phyloP scores from a whole-genome alignment of 2,888 invertebrate species.

The Dione juno region DNA sequence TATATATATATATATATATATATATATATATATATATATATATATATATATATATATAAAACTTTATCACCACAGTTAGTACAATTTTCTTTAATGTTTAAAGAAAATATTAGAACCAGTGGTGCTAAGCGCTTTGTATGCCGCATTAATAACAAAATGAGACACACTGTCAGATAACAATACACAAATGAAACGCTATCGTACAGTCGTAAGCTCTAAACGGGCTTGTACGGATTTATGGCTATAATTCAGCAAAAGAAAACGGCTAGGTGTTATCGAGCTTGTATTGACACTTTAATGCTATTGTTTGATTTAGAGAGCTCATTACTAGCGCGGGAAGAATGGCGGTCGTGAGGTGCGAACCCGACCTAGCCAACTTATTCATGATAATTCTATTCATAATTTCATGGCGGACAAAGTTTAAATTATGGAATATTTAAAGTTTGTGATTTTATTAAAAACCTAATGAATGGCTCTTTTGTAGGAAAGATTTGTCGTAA shows the following conservation, averaged over 20 bases:
- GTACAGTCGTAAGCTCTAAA: constrained; percentile 61
- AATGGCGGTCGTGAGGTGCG: constrained; percentile 71
- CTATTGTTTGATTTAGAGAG: constrained; percentile 83
- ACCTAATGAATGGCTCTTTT: no score
- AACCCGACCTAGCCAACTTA: constrained; percentile 56
- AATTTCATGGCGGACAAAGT: constrained; percentile 43
- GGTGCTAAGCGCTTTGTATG: constrained; percentile 31
- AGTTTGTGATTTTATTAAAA: neutral
- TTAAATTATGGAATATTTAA: constrained; percentile 24
- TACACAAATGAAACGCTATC: constrained; percentile 49
- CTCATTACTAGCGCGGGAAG: constrained; percentile 78
- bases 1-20: neutral
- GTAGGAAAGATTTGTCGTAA: no score
- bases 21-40: neutral
- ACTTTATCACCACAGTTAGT: constrained; percentile 3
- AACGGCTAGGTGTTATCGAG: constrained; percentile 80
- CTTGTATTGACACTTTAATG: constrained; percentile 82
- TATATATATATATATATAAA: neutral
- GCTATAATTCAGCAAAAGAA: constrained; percentile 80
- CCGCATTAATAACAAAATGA: constrained; percentile 39
- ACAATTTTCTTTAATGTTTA: neutral
- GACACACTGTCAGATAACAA: constrained; percentile 41
- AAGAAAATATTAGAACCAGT: constrained; percentile 26
- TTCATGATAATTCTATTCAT: constrained; percentile 65
- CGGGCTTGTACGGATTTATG: constrained; percentile 71